These are phyloP conservation scores for Labia minor DNA, from an alignment of 2,888 invertebrate species.

Conservation along the genomic window DNA sequence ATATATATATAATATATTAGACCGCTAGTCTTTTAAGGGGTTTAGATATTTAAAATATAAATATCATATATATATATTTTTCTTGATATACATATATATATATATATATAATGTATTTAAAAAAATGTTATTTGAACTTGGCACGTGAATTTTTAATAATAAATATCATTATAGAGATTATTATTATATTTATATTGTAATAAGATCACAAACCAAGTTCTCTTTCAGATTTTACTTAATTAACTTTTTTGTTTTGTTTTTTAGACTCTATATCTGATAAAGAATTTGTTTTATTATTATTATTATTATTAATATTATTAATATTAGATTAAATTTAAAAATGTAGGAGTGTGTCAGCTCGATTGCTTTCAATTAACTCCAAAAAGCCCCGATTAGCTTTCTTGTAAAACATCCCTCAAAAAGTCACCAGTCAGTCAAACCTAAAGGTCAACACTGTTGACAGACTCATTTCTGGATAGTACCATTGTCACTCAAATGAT, in stretches of 20 bases:
- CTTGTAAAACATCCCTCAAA: too few species aligned
- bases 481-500: too few species aligned
- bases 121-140: background rate
- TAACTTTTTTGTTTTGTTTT: background rate
- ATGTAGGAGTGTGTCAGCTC: background rate
- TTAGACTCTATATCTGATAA: background rate
- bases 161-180: too few species aligned
- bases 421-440: too few species aligned
- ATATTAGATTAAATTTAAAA: background rate
- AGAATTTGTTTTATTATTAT: too few species aligned
- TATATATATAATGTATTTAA: background rate
- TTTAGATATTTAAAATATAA: constrained; percentile 1
- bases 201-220: constrained; percentile 1
- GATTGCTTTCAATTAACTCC: background rate
- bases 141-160: background rate
- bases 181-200: too few species aligned
- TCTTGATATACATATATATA: background rate
- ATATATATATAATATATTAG: background rate
- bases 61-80: background rate
- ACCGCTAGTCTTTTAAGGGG: background rate
- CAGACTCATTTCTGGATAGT: too few species aligned
- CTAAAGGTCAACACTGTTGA: too few species aligned
- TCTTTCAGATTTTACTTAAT: too few species aligned
- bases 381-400: background rate
- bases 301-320: background rate